phyloP scores from a whole-genome alignment of 2,113 vertebrate species.

The Daubentonia madagascariensis region DNA sequence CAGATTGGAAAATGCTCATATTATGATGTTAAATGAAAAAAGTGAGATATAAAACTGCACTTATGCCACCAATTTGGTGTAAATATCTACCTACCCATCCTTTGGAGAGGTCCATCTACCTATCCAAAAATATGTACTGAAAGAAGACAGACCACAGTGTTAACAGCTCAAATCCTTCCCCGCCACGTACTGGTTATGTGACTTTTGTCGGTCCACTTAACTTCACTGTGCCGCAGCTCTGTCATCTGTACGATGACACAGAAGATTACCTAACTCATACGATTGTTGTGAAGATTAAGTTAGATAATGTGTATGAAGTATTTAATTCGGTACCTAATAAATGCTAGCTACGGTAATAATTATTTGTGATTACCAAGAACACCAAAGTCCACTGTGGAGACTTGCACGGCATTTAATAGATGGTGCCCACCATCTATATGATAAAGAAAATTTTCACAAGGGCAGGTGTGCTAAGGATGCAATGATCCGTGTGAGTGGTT shows the following conservation, averaged over 20 bases:
- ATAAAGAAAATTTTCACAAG: not conserved
- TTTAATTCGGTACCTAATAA: not conserved
- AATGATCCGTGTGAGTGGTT: not conserved
- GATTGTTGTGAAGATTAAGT: not conserved
- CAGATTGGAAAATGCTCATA: not conserved
- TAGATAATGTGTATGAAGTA: not conserved
- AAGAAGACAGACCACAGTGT: not conserved
- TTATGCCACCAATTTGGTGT: not conserved
- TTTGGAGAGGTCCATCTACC: not conserved
- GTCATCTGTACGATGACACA: not conserved
- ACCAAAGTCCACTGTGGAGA: not conserved
- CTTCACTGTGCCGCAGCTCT: not conserved
- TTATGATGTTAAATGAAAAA: not conserved
- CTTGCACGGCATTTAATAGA: accelerated
- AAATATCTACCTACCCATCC: not conserved
- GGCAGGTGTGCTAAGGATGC: not conserved
- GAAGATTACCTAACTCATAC: not conserved
- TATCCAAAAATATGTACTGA: not conserved
- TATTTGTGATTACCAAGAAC: not conserved
- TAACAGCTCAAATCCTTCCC: not conserved
- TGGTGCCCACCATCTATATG: accelerated
- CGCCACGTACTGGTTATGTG: not conserved
- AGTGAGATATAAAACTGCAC: not conserved
- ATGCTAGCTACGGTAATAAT: not conserved
- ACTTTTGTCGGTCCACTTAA: not conserved